Percentiles rank a stretch among this genome's conserved stretches.
phyloP scores from a whole-genome alignment of 2,888 invertebrate genomes.

The Pseudoips prasinana region DNA sequence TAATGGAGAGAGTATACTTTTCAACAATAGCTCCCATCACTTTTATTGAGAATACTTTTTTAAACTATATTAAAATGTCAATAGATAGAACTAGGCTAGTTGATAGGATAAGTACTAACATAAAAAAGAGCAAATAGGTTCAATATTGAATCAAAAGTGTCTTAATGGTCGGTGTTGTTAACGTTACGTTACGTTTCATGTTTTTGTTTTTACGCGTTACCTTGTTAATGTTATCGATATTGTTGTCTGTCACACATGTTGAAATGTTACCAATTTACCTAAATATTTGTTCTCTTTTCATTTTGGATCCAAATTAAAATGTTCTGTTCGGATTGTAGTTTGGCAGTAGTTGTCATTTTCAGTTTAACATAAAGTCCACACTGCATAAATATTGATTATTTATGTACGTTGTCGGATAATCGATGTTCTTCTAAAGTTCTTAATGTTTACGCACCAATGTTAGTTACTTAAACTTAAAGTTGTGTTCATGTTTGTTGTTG shows the following conservation, averaged over 20 bases:
- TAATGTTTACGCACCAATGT: slow-evolving; percentile 3
- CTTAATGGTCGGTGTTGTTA: slow-evolving; percentile 78
- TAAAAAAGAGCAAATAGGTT: slow-evolving; percentile 23
- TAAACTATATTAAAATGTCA: slow-evolving; percentile 4
- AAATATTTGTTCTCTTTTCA: slow-evolving; percentile 27
- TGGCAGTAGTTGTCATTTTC: slow-evolving; percentile 11
- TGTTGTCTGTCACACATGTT: slow-evolving; percentile 29
- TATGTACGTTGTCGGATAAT: not conserved
- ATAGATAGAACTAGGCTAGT: slow-evolving; percentile 18
- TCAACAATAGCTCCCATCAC: slow-evolving; percentile 7
- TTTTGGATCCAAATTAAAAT: slow-evolving; percentile 23
- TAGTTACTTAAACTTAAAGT: slow-evolving; percentile 19
- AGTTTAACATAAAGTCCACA: slow-evolving; percentile 1
- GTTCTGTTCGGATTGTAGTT: slow-evolving; percentile 3
- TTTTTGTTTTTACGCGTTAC: slow-evolving; percentile 42
- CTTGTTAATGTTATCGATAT: slow-evolving; percentile 35
- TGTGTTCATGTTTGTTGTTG: slow-evolving; percentile 34
- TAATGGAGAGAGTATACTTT: slow-evolving; percentile 13
- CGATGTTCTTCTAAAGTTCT: slow-evolving; percentile 16
- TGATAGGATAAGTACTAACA: slow-evolving; percentile 15
- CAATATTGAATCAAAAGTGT: slow-evolving; percentile 44
- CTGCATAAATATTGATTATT: not conserved
- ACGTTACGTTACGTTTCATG: slow-evolving; percentile 49
- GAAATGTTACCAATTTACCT: slow-evolving; percentile 3
- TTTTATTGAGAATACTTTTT: too few species aligned